Evolutionary conservation across 1,140 invertebrate genomes (phyloP), one percentile per base, ranked within the genome.

Genomic region (Lasioglossum baleicum): DNA sequence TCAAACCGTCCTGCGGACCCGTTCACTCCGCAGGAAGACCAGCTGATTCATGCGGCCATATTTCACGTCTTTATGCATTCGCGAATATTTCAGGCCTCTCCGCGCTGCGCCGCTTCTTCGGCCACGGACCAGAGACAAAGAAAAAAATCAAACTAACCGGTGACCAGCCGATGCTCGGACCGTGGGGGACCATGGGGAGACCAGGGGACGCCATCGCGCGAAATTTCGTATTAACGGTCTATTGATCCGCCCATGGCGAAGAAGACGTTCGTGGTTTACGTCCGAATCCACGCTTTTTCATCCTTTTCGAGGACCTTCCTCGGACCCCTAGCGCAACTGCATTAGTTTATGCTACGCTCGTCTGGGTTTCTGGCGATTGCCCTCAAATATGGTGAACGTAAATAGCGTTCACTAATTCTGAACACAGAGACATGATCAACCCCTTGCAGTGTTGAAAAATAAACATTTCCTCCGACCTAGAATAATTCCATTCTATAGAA

Each of bases 31-130:
- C 86, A 79, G 86, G 83, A 88, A 83, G 87, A 88, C 87, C 87
- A 84, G 82, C 87, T 88, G 87, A 92, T 92, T 92, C 89, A 91
- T 90, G 85, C 84, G 85, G 78, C 88, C 82, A 81, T 91, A 90
- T 91, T 88, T 90, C 88, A 90, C 78, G 79, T 87, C 85, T 88
- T 89, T 90, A 90, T 88, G 86, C 84, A 87, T 87, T 80, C 84
- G 88, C 83, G 88, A 90, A 89, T 89, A 89, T 89, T 89, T 88
- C 83, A 83, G 85, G 81, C 53, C 86, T 80, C 80, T 77, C 74
- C 80, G 80, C 63, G 79, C 61, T 53, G 72, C 44, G 2, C 10
- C 44, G 44, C 44, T 13, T 10, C 44, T 48, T 48, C 44, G 66
- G 51, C 44, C 42, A 13, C 60, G 26, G 63, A 15, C 48, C 22